Evolutionary conservation across 2,113 vertebrate species (phyloP), one percentile per base, ranked within the genome.

Genomic region (Oenanthe melanoleuca): DNA sequence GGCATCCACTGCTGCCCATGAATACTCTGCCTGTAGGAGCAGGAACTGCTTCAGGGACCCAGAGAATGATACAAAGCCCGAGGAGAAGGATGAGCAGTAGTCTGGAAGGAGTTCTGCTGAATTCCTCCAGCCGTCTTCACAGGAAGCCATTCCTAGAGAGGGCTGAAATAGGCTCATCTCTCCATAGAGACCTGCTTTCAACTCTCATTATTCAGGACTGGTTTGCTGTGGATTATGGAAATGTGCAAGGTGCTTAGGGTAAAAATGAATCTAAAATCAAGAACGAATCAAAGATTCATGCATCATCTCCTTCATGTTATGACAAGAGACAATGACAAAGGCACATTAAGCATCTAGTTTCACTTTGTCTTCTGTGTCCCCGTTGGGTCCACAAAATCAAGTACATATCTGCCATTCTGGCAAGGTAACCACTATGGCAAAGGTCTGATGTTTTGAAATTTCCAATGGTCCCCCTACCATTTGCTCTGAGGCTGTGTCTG

Each of bases 351-450:
- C 6, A 4, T 18, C 38, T 19, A 64, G 7, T 16, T 82, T 72
- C 26, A 28, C 29, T 89, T 85, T 73, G 29, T 12, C 20, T 56
- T 64, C 80, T n/a, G 11, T 28, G 24, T 69, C 28, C 33, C 90
- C 34, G 53, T 2, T 0, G 0, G 19, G 25, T 23, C 24, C 55
- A 80, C 22, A 52, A 72, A 77, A 57, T 3, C 24, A 42, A n/a
- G 28, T 20, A 53, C 2, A 0, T 33, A 31, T n/a, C 31, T 61
- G 53, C 14, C 20, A 60, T 38, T 87, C 42, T 50, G 28, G 28
- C 31, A 82, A 33, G 2, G 0, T n/a, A 75, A 72, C 19, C 16
- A 52, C 22, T n/a, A 7, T 2, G 2, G n/a, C 26, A 70, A 44
- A 75, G 57, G 13, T 23, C 21, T 47, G 11, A 9, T 53, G 64